Evolutionary conservation across 2,888 invertebrate species (phyloP).

Genomic region (Thecocarcelia acutangulata): DNA sequence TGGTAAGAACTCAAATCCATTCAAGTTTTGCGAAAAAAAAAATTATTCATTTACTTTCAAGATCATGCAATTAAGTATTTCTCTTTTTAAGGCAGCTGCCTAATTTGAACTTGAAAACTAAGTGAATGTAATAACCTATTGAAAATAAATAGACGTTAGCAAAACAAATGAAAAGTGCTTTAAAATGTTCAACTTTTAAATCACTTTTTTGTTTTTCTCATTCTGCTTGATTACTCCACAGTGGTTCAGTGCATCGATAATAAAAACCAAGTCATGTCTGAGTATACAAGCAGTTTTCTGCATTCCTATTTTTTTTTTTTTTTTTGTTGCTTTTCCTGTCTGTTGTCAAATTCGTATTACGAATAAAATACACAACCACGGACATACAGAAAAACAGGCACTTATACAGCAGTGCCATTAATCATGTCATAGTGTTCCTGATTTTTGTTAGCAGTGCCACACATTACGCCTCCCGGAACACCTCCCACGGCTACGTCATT

Average conservation of each 20-base stretch:
- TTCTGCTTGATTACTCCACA: conserved; percentile 11
- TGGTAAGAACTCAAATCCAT: too few species aligned
- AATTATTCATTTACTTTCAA: too few species aligned
- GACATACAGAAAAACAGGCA: neutral
- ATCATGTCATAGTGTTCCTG: conserved; percentile 78
- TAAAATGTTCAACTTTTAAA: neutral
- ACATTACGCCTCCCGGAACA: conserved; percentile 7
- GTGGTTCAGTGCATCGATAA: conserved; percentile 43
- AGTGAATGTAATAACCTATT: too few species aligned
- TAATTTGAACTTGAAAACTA: too few species aligned
- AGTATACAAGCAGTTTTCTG: conserved; percentile 17
- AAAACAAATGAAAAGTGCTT: too few species aligned
- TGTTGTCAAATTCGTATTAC: conserved; percentile 16
- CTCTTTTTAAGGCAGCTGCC: too few species aligned
- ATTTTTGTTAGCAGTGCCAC: conserved; percentile 44
- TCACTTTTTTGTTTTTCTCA: conserved; percentile 1
- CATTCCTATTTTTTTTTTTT: neutral
- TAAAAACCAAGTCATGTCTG: conserved; percentile 62
- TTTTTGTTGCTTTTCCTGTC: conserved; percentile 10
- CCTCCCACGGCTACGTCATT: conserved; percentile 15
- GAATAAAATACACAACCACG: neutral
- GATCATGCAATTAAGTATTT: too few species aligned
- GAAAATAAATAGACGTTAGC: neutral
- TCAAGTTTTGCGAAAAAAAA: too few species aligned
- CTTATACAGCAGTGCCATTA: conserved; percentile 80